phyloP scores from a whole-genome alignment of 92 coral and sea anemone genomes.

The Ricordea florida region DNA sequence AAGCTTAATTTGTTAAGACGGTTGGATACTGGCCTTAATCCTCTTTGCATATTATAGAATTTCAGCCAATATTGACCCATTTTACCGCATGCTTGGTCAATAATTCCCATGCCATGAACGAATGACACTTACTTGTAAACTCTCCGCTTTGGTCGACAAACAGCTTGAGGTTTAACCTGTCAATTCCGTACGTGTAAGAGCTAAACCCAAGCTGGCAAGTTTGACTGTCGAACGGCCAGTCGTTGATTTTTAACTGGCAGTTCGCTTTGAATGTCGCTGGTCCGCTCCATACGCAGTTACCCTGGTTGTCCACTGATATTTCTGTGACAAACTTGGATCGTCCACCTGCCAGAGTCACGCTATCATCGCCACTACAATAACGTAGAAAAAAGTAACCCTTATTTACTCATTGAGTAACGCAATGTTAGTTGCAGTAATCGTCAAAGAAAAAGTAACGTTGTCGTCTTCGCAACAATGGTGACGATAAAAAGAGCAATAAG shows the following conservation, averaged over 20 bases:
- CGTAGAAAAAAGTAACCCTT: too few species aligned
- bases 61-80: too few species aligned
- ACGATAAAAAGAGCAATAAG: too few species aligned
- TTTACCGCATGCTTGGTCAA: too few species aligned
- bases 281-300: conserved; percentile 63
- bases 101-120: too few species aligned
- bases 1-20: too few species aligned
- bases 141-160: conserved; percentile 19
- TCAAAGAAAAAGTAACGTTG: too few species aligned
- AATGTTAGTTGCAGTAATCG: too few species aligned
- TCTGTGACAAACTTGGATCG: conserved; percentile 47
- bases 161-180: conserved; percentile 22
- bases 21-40: too few species aligned
- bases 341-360: conserved; percentile 61
- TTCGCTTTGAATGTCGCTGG: conserved; percentile 71
- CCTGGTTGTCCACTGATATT: conserved; percentile 33
- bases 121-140: conserved; percentile 24
- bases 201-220: conserved; percentile 60
- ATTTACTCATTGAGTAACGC: too few species aligned
- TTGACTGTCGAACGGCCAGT: conserved; percentile 75
- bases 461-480: too few species aligned
- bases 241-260: conserved; percentile 57
- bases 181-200: conserved; percentile 53
- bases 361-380: conserved; percentile 57
- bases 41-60: too few species aligned